These are phyloP conservation scores for Bubo scandiacus DNA, from an alignment of 2,113 vertebrate genomes.

Conservation along the genomic window DNA sequence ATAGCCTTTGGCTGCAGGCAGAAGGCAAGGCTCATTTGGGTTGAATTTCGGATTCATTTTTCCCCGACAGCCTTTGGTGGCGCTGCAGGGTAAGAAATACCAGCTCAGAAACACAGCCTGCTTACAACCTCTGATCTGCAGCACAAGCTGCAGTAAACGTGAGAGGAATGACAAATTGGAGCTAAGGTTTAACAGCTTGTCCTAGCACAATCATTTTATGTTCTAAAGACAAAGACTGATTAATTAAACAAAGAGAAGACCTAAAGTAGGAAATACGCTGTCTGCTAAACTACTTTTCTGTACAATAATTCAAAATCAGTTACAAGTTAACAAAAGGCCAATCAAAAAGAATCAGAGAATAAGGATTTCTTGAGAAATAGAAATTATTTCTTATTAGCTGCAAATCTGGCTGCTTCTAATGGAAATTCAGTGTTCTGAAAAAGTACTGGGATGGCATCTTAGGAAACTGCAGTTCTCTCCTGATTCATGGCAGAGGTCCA, in stretches of 20 bases:
- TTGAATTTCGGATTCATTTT: background rate
- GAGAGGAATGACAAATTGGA: conserved; percentile 34
- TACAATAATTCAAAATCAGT: background rate
- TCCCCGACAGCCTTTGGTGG: conserved; percentile 31
- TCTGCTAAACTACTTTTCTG: background rate
- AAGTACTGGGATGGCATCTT: background rate
- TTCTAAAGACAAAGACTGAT: background rate
- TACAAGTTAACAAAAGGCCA: background rate
- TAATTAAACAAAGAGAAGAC: background rate
- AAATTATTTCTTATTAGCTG: background rate
- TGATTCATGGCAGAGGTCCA: background rate
- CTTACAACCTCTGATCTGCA: background rate
- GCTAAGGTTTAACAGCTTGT: conserved; percentile 7
- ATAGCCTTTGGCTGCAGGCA: background rate
- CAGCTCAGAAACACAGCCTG: background rate
- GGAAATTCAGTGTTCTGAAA: background rate
- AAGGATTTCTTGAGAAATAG: background rate
- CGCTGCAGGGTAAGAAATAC: conserved; percentile 65
- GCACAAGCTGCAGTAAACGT: background rate
- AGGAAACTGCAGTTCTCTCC: background rate
- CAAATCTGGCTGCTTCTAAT: background rate
- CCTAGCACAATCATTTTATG: background rate
- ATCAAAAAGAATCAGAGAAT: background rate
- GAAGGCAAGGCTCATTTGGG: background rate
- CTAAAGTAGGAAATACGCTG: background rate